Base-by-base conservation (phyloP, 2,888 invertebrate species). In the Polydesmus complanatus region DNA sequence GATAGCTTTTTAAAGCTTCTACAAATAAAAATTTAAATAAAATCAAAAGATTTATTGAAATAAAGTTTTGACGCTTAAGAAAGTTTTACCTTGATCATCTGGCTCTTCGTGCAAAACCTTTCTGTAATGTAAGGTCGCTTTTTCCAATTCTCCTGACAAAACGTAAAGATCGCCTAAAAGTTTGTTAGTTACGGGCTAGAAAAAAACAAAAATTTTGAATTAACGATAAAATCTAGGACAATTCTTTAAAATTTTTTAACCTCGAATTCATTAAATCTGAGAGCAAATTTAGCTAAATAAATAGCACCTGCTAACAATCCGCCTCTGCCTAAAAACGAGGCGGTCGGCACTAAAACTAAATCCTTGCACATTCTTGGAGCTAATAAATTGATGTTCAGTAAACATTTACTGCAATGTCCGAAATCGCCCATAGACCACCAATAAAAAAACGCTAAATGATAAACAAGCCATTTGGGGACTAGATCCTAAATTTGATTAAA, bases 381-480 rank as follows among this genome's bases (percentile, higher is more conserved):
- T n/a, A 75, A 73, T 64, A 77, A 75, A 27, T 81, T 76, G 1
- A 85, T 83, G 8, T 80, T 73, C 51, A 83, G 78, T 3, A 86
- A 77, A 71, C 88, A 89, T 67, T 83, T 82, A 5, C 86, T 72
- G 0, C 85, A 84, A 69, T 85, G 83, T 54, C 77, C 77, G 37
- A 80, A 78, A 69, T 85, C 84, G 3, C 83, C 82, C 2, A 83
- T 78, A 1, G 85, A 80, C 8, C 88, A 79, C 88, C 88, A 89
- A 72, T 88, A 87, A 21, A 88, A 73, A 0, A 85, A 85, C 0
- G 88, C 84, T 50, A 88, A 70, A 14, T 84, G 83, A 67, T 82
- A 81, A 22, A 86, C 71, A 5, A 86, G 74, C 88, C 88, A 89
- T 64, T 79, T 78, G 0, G 87, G 84, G 0, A 83, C 85, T 56